Percentiles rank a stretch among this genome's conserved stretches.
These are phyloP conservation scores for Aproaerema taeniolella DNA, from an alignment of 2,888 invertebrate genomes.

Conservation along the genomic window DNA sequence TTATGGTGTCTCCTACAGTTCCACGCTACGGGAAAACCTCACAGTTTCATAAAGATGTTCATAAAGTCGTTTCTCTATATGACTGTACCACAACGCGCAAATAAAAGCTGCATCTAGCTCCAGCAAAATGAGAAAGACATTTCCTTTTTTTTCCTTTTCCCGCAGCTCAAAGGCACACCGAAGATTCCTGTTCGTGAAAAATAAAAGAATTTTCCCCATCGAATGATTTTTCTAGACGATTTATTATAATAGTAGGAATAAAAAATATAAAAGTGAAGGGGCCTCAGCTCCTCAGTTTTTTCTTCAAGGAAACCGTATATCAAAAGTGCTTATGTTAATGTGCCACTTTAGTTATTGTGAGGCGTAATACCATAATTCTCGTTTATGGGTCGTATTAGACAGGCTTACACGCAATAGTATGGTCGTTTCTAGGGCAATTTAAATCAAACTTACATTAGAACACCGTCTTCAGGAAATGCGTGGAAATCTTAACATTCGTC, in stretches of 20 bases:
- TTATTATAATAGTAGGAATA: constrained; percentile 1
- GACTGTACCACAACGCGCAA: constrained; percentile 11
- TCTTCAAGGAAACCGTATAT: background rate
- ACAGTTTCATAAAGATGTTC: too few relatives aligned
- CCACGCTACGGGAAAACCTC: too few relatives aligned
- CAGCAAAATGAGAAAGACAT: constrained; percentile 28
- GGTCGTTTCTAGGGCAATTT: too few relatives aligned
- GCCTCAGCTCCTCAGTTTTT: too few relatives aligned
- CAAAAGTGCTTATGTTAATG: background rate
- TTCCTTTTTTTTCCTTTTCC: constrained; percentile 36
- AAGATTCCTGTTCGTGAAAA: constrained; percentile 13
- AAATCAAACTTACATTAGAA: too few relatives aligned
- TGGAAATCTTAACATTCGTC: too few relatives aligned
- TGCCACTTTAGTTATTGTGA: background rate
- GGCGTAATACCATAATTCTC: background rate
- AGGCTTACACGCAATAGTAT: background rate
- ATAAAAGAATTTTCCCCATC: constrained; percentile 15
- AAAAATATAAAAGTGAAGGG: background rate
- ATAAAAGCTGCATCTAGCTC: constrained; percentile 25
- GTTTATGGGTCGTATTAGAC: background rate
- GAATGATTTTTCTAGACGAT: constrained; percentile 12
- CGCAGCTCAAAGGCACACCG: constrained; percentile 22
- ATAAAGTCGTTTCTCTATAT: too few relatives aligned
- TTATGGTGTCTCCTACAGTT: too few relatives aligned
- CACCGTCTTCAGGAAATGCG: too few relatives aligned